Conservation (phyloP, 2,113 vertebrate species). For the Pantherophis guttatus region DNA sequence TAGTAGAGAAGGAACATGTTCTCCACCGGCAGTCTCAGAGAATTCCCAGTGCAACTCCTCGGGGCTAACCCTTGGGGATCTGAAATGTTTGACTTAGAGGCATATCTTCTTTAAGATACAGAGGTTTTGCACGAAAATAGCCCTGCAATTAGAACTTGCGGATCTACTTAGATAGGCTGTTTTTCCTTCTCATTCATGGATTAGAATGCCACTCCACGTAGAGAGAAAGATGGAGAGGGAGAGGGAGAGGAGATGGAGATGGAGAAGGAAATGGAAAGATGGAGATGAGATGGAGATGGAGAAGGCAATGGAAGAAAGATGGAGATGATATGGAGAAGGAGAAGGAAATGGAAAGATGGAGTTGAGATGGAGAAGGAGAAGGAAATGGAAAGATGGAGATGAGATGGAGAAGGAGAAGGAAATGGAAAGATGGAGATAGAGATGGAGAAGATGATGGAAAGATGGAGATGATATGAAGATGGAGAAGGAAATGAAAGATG, state of each 20-base stretch:
- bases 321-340: neutral
- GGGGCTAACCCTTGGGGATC: neutral
- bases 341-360: neutral
- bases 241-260: no score
- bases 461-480: no score
- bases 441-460: no score
- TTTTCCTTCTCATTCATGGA: neutral
- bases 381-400: no score
- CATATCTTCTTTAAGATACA: neutral
- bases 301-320: no score
- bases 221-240: neutral
- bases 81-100: neutral
- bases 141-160: neutral
- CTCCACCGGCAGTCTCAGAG: neutral
- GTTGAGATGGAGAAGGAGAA: no score
- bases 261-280: no score
- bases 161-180: neutral
- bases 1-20: neutral
- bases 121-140: neutral
- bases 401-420: no score
- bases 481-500: no score
- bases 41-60: neutral
- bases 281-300: no score
- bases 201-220: neutral
- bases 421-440: no score